Base-by-base conservation (phyloP, 2,113 vertebrate species). In the Corythaeola cristata region DNA sequence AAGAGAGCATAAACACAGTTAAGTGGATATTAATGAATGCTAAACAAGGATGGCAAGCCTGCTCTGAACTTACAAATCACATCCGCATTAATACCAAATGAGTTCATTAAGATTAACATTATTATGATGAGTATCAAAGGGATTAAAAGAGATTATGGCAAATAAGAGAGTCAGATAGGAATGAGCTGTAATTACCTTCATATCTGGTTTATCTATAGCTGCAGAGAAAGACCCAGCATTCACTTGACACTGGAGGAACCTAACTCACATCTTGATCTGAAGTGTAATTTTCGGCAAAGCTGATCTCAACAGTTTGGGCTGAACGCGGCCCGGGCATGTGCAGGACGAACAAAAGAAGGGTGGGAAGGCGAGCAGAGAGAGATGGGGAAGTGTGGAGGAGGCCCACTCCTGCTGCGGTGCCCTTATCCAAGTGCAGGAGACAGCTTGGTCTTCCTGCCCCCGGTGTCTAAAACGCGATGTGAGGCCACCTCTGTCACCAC, bases 101-200 rank as follows among this genome's bases (percentile, higher is more conserved):
- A 93, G 96, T 94, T 98, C 96, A 97, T 97, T 96, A 97, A 98
- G 98, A 98, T 98, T 98, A 97, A 97, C 95, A 96, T 89, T 96
- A 98, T 97, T 97, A 98, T 97, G 97, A 98, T 97, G 96, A 98
- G 96, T 97, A 97, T 96, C 96, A 96, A 96, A 98, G 82, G 97
- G 97, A 97, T 98, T 97, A 98, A 97, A 98, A 95, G 94, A 96
- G 95, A 97, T 97, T 96, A 96, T 92, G 89, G 95, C 91, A 97
- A 97, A 97, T 96, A 97, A 96, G 91, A 95, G 76, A 87, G 96
- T 95, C 77, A 95, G 95, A 95, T 96, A 97, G 91, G 92, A 93
- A 89, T 72, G 94, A 93, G 84, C 90, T 88, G 90, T 89, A 97
- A 80, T 90, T 79, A 94, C 78, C 76, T 86, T 82, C 79, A 59